Base-by-base conservation (phyloP, 2,113 vertebrate species). In the Haliaeetus leucogaster region DNA sequence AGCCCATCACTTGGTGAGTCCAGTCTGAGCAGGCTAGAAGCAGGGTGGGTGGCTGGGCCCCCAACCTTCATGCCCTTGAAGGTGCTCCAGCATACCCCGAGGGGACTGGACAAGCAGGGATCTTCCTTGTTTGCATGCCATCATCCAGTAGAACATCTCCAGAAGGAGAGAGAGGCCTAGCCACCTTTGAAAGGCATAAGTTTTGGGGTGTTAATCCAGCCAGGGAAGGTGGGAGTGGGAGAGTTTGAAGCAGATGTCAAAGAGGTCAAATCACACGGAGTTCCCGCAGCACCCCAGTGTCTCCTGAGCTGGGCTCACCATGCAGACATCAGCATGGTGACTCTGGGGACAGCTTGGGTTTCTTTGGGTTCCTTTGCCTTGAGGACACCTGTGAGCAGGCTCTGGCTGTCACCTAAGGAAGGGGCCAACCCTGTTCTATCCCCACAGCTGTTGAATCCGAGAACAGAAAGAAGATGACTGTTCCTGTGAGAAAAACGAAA, bases 1-100 rank as follows among this genome's bases (percentile, higher is more conserved):
- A 78, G 45, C 15, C n/a, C 93, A 55, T 48, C 79, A 4, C 10
- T 14, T 3, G 85, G 97, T 96, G 90, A 97, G 97, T 96, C n/a
- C 83, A 48, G 72, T 14, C 36, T 45, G 15, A 72, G 53, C 78
- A 63, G 27, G 11, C 29, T 66, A 40, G 59, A 66, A 65, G 29
- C 29, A 29, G 27, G 42, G 61, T 43, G 61, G 34, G 10, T 30
- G 29, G 45, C 58, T 34, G 48, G 40, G 10, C 34, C 84, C 40
- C 21, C 59, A 86, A 6, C 4, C 9, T 53, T 26, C 30, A 9
- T 1, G 2, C 14, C 29, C 32, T 27, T 80, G 52, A 3, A 78
- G 23, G 7, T 68, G 58, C 40, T 36, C 26, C 53, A 76, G 45
- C 12, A 12, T 42, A 42, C 20, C 11, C 8, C 72, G 47, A 76